Evolutionary conservation across 2,888 invertebrate genomes (phyloP).

Genomic region (Apoda limacodes): DNA sequence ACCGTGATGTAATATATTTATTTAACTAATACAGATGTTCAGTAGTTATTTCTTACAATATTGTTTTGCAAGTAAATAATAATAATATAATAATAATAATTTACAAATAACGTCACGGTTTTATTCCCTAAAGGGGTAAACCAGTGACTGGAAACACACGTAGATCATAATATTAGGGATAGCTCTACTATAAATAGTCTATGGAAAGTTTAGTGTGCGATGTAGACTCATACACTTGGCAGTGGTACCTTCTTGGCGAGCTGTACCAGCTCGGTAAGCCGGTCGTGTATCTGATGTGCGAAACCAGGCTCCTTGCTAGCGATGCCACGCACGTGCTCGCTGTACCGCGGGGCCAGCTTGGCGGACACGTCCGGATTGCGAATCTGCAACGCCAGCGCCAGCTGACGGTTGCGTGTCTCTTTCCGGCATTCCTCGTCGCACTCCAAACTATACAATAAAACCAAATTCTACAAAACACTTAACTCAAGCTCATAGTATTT

Average conservation of each 20-base stretch:
- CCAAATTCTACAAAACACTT: background rate
- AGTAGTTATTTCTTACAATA: too few relatives aligned
- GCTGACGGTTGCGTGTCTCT: constrained; percentile 86
- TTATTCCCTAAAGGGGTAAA: too few relatives aligned
- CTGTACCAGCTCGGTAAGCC: constrained; percentile 86
- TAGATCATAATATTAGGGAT: too few relatives aligned
- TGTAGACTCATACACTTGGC: background rate
- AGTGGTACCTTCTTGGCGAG: constrained; percentile 82
- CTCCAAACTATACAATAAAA: constrained; percentile 73
- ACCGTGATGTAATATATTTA: too few relatives aligned
- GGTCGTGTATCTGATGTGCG: constrained; percentile 85
- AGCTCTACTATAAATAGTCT: too few relatives aligned
- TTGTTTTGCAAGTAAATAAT: too few relatives aligned
- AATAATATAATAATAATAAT: too few relatives aligned
- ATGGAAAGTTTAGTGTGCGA: too few relatives aligned
- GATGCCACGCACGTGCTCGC: constrained; percentile 85
- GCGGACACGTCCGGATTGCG: constrained; percentile 88
- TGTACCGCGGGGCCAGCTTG: constrained; percentile 86
- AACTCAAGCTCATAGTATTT: background rate
- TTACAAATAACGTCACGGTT: too few relatives aligned
- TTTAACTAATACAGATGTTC: too few relatives aligned
- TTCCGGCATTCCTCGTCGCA: constrained; percentile 94
- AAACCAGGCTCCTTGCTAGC: constrained; percentile 85
- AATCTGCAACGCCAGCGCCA: constrained; percentile 93
- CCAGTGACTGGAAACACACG: too few relatives aligned